A percentile compares a stretch with the other conserved stretches of the same genome.
Conservation (phyloP, 2,888 invertebrate genomes). For the Amphipoea lucens region DNA sequence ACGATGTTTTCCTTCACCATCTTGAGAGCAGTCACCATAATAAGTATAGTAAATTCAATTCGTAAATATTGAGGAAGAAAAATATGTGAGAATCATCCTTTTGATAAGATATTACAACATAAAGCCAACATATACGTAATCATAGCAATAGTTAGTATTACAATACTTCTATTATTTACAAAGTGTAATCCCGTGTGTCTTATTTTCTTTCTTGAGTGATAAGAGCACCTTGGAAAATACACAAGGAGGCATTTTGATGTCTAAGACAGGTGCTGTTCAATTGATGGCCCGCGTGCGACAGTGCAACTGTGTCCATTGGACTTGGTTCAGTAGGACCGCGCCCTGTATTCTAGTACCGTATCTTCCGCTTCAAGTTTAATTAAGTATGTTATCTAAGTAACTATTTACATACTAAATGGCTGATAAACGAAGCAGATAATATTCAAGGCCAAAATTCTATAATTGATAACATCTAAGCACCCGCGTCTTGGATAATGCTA, state of each 20-base stretch:
- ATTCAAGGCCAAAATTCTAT: slow-evolving; percentile 9
- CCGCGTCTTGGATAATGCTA: slow-evolving; percentile 8
- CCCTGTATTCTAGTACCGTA: not conserved
- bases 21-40: too few species aligned
- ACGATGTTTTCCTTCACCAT: too few species aligned
- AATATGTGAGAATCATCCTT: not conserved
- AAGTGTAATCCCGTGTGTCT: too few species aligned
- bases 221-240: too few species aligned
- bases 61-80: not conserved
- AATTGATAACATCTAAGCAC: slow-evolving; percentile 36
- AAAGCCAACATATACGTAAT: not conserved
- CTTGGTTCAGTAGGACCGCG: too few species aligned
- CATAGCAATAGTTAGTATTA: not conserved
- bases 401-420: not conserved
- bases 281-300: too few species aligned
- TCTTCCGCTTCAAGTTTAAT: not conserved
- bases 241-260: too few species aligned
- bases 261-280: too few species aligned
- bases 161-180: not conserved
- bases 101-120: not conserved
- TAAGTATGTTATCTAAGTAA: not conserved
- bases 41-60: not conserved
- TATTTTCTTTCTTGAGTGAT: too few species aligned
- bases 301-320: not conserved
- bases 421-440: not conserved